A percentile compares a stretch with the other conserved stretches of the same genome.
Conservation (phyloP, 2,888 invertebrate species). For the Adineta ricciae region DNA sequence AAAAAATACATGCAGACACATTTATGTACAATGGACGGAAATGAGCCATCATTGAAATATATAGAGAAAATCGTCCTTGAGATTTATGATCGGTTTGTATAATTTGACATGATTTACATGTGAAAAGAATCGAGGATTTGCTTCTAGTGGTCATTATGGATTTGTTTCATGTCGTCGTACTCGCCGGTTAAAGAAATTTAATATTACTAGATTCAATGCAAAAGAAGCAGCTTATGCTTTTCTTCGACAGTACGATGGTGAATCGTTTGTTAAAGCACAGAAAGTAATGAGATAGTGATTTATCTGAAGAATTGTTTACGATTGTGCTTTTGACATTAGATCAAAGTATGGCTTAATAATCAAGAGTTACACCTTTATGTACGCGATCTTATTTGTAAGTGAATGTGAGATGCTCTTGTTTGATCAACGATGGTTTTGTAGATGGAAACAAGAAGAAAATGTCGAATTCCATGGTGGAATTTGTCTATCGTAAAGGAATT, state of each 20-base stretch:
- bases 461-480: background rate
- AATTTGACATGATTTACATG: background rate
- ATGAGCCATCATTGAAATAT: background rate
- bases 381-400: background rate
- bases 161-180: background rate
- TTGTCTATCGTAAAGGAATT: background rate
- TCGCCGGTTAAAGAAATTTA: background rate
- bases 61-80: background rate
- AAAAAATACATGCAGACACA: background rate
- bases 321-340: background rate
- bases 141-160: background rate
- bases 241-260: background rate
- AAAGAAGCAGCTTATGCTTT: background rate
- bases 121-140: background rate
- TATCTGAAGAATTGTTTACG: too few relatives aligned
- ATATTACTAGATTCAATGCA: background rate
- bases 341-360: background rate
- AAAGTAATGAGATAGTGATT: background rate
- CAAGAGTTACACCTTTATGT: background rate
- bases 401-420: background rate
- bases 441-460: background rate
- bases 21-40: background rate
- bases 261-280: background rate
- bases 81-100: background rate
- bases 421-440: background rate